Evolutionary conservation across 1,140 invertebrate genomes (phyloP), one percentile per base, ranked within the genome.

Genomic region (Psilanteris sp.): DNA sequence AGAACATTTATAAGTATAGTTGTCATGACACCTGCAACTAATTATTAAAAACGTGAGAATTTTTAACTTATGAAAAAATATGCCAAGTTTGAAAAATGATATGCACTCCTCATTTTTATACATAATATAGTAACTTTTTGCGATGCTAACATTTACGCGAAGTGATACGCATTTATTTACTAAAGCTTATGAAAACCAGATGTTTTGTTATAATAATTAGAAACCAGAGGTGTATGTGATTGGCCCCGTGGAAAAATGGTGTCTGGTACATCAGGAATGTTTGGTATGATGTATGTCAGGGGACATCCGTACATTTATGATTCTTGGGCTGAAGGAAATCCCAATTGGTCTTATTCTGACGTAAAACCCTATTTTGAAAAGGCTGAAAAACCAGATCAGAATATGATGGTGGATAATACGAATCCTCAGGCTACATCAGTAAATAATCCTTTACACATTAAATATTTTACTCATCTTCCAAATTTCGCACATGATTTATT

Each of bases 301-400:
- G 94, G 94, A 0, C 93, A 93, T 79, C 91, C 91, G 0, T 87
- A 90, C n/a, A 92, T 95, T 70, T 95, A 92, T 79, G 92, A 96
- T 81, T 87, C 90, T 26, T 95, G 93, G 93, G 90, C 88, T 3
- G 88, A 92, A 62, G 97, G 97, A 4, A 97, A 97, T 64, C 82
- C 85, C 1, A 95, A 95, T 1, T 98, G 97, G 97, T 92, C 93
- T 4, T 98, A 96, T 81, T 86, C 92, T 1, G 93, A 96, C 44
- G 89, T 97, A 0, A 83, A 94, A n/a, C 93, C 82, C 7, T 89
- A 89, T 43, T 90, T 90, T 67, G 85, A 87, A 29, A 82, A 80
- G 2, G 82, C 82, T 0, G 89, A 90, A 16, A 83, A 89, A 37
- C 88, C 88, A 0, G 13, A 73, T 0, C 57, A 79, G 6, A 79